phyloP scores from a whole-genome alignment of 2,113 vertebrate species.

The Varanus komodoensis region DNA sequence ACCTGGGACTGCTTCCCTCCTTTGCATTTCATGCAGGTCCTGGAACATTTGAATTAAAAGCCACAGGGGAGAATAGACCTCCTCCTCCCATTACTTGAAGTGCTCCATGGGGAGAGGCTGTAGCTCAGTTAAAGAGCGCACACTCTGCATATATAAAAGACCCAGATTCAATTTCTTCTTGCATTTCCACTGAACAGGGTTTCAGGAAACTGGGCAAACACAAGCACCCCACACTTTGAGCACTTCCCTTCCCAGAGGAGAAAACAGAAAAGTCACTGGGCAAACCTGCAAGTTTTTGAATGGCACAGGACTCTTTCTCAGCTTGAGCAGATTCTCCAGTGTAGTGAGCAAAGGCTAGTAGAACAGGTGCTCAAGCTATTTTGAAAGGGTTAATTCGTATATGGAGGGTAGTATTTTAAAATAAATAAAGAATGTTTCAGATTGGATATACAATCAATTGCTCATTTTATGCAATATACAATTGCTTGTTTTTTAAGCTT shows the following conservation, averaged over 20 bases:
- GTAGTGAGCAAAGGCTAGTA: neutral
- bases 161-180: neutral
- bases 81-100: neutral
- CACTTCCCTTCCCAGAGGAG: neutral
- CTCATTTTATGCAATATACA: too few relatives aligned
- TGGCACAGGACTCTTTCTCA: neutral
- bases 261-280: neutral
- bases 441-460: too few relatives aligned
- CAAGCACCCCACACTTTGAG: neutral
- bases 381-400: neutral
- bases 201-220: neutral
- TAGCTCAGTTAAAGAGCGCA: neutral
- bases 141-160: neutral
- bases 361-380: neutral
- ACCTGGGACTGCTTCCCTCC: neutral
- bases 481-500: neutral
- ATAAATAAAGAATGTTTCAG: neutral
- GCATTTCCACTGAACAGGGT: neutral
- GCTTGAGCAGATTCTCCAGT: neutral
- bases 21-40: neutral
- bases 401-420: neutral
- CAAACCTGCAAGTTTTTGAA: neutral
- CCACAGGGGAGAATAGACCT: neutral
- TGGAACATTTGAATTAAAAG: conserved; percentile 6
- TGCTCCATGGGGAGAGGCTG: neutral